Evolutionary conservation across 2,888 invertebrate species (phyloP).

Genomic region (Adelognathus sp.): DNA sequence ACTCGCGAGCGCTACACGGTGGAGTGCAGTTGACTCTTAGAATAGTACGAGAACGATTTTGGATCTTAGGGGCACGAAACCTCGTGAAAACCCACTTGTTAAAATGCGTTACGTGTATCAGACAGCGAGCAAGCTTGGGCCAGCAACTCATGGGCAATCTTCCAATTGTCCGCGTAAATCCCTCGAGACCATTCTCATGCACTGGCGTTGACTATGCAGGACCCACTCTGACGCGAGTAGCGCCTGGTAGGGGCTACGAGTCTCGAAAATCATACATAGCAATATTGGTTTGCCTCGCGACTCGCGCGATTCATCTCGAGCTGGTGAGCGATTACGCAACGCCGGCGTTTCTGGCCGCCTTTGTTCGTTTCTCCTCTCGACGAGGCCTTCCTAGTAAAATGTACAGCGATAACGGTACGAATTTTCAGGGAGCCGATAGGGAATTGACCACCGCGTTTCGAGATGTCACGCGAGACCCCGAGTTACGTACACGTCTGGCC

Average conservation of each 20-base stretch:
- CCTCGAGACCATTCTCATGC: conserved; percentile 65
- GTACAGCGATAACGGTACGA: not conserved
- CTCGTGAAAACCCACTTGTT: conserved; percentile 56
- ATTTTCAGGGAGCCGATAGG: not conserved
- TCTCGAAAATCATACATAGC: not conserved
- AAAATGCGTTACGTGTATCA: conserved; percentile 69
- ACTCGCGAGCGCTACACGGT: conserved; percentile 58
- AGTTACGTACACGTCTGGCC: not conserved
- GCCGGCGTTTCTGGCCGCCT: not conserved
- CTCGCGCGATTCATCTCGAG: not conserved
- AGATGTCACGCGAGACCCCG: not conserved
- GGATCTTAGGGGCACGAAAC: conserved; percentile 66
- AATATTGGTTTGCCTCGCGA: not conserved
- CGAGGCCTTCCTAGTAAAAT: not conserved
- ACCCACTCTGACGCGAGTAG: conserved; percentile 59
- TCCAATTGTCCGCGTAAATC: conserved; percentile 67
- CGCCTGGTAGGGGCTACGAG: conserved; percentile 26
- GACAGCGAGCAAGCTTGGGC: conserved; percentile 47
- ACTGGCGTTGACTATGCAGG: conserved; percentile 73
- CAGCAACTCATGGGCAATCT: conserved; percentile 71
- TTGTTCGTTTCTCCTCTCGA: not conserved
- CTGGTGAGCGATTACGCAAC: not conserved
- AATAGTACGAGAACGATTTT: conserved; percentile 59
- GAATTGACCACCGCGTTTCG: not conserved
- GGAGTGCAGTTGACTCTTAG: conserved; percentile 58